Conservation (phyloP, 2,113 vertebrate genomes). For the Catharus minimus region DNA sequence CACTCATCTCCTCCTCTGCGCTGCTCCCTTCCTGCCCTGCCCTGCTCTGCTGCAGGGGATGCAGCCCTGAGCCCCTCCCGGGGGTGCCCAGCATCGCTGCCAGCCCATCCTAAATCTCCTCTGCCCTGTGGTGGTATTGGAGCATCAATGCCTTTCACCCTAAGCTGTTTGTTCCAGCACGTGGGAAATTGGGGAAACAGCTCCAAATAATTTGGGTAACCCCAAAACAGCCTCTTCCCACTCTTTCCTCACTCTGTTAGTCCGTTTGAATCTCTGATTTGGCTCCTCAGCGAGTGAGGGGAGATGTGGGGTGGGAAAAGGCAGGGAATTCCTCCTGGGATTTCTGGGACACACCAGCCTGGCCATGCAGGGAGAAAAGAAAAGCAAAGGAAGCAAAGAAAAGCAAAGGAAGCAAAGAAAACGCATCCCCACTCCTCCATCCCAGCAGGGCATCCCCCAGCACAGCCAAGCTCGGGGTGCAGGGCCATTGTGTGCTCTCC, state of each 20-base stretch:
- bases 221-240: not conserved
- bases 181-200: not conserved
- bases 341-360: not conserved
- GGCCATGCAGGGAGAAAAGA: not conserved
- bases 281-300: not conserved
- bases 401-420: not conserved
- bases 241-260: accelerated
- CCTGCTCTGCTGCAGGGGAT: not conserved
- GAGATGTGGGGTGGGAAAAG: not conserved
- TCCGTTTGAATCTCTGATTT: not conserved
- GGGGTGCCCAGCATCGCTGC: accelerated
- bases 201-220: not conserved
- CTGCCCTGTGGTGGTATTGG: accelerated
- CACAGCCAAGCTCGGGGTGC: not conserved
- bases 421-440: not conserved
- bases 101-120: not conserved
- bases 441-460: not conserved
- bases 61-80: not conserved
- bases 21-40: slow-evolving; percentile 59
- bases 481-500: not conserved
- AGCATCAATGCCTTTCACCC: not conserved
- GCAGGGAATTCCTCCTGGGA: not conserved
- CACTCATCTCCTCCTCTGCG: slow-evolving; percentile 62
- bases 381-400: no score
- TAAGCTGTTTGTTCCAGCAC: accelerated